These are phyloP conservation scores for Hyposoter dolosus DNA, from an alignment of 2,888 invertebrate species.

Conservation along the genomic window DNA sequence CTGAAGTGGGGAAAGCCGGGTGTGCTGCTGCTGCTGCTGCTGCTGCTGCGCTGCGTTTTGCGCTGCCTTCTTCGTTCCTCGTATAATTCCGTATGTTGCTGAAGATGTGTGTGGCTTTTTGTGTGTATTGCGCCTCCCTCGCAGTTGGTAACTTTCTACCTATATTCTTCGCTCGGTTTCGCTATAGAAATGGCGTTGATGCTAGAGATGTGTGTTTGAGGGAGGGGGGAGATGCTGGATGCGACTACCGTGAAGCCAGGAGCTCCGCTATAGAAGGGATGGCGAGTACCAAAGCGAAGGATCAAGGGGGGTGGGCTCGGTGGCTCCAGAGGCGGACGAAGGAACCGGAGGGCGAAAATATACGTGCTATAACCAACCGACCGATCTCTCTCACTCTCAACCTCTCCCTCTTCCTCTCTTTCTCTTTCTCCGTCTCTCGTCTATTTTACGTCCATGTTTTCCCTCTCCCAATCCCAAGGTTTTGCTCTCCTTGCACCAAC, in stretches of 20 bases:
- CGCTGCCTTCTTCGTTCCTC: constrained; percentile 57
- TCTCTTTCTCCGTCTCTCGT: constrained; percentile 67
- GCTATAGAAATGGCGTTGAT: constrained; percentile 63
- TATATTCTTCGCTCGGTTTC: constrained; percentile 48
- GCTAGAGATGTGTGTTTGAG: constrained; percentile 76
- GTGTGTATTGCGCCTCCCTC: constrained; percentile 34
- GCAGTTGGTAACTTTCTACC: constrained; percentile 18
- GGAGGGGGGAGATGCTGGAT: constrained; percentile 83
- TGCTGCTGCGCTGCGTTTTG: constrained; percentile 68
- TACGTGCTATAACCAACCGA: constrained; percentile 71
- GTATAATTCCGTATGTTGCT: constrained; percentile 12
- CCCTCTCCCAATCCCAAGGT: constrained; percentile 83
- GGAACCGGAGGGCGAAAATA: constrained; percentile 71
- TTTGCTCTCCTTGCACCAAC: constrained; percentile 86
- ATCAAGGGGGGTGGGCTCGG: constrained; percentile 41
- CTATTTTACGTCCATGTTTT: constrained; percentile 83
- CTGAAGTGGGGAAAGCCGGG: constrained; percentile 85
- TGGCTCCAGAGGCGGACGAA: constrained; percentile 64
- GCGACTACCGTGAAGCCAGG: constrained; percentile 86
- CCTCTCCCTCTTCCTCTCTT: constrained; percentile 66
- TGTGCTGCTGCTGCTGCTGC: constrained; percentile 74
- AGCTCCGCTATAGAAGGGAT: constrained; percentile 83
- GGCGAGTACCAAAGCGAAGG: constrained; percentile 84
- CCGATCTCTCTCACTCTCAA: constrained; percentile 67
- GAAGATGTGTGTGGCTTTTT: constrained; percentile 3